Percentiles rank a stretch among this genome's conserved stretches.
These are phyloP conservation scores for Pollachius pollachius DNA, from an alignment of 2,113 vertebrate species.

Conservation along the genomic window DNA sequence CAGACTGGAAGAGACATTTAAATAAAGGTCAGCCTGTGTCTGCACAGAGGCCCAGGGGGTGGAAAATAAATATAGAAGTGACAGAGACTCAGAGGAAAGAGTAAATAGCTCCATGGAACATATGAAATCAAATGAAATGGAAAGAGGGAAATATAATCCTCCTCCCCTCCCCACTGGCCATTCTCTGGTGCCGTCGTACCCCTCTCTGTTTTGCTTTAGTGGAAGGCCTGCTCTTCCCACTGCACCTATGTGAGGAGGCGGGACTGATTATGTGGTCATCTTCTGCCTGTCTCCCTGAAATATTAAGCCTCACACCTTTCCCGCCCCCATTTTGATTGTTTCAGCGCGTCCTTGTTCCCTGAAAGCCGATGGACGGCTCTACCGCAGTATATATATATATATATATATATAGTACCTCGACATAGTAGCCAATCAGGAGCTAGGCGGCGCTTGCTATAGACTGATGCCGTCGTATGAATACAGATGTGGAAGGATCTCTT, in stretches of 20 bases:
- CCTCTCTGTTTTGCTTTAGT: conserved; percentile 35
- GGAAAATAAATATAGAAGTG: conserved; percentile 76
- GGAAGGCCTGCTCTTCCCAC: conserved; percentile 23
- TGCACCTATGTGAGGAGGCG: conserved; percentile 23
- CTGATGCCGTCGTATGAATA: no score
- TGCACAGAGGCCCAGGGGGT: conserved; percentile 69
- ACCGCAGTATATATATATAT: background rate
- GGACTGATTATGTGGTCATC: conserved; percentile 58
- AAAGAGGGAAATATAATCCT: conserved; percentile 60
- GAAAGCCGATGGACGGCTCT: background rate
- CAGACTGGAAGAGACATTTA: conserved; percentile 76
- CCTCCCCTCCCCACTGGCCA: conserved; percentile 42
- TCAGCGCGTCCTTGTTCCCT: conserved; percentile 43
- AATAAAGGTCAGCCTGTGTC: conserved; percentile 77
- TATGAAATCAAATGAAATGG: conserved; percentile 68
- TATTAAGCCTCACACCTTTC: conserved; percentile 45
- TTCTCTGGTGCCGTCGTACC: conserved; percentile 36
- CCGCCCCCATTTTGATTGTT: conserved; percentile 22
- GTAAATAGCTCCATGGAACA: conserved; percentile 69
- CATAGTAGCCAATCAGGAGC: background rate
- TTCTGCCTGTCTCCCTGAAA: conserved; percentile 51
- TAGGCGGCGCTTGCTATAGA: no score
- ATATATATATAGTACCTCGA: background rate
- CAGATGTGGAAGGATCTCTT: no score
- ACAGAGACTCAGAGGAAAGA: conserved; percentile 65